A percentile compares a stretch with the other conserved stretches of the same genome.
Evolutionary conservation across 2,888 invertebrate species (phyloP).

Genomic region (Scotopteryx bipunctaria): DNA sequence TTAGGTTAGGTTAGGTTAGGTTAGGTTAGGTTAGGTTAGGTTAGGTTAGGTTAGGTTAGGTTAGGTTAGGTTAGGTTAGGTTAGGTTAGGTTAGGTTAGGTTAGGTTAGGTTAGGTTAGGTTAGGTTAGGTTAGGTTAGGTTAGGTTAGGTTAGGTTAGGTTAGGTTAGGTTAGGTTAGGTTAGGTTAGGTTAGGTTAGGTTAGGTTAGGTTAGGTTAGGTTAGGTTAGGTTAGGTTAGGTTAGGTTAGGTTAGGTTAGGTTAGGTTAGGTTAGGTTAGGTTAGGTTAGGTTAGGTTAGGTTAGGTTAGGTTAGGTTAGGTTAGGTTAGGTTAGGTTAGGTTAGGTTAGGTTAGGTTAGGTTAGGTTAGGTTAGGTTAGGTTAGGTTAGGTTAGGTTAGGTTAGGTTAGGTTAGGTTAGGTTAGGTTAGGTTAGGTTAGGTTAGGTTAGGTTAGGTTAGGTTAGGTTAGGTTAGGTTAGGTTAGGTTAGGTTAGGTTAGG

Average conservation of each 20-base stretch:
- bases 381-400: slow-evolving; percentile 24
- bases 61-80: slow-evolving; percentile 26
- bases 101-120: slow-evolving; percentile 5
- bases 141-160: slow-evolving; percentile 16
- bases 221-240: slow-evolving; percentile 4
- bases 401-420: slow-evolving; percentile 26
- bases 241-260: slow-evolving; percentile 11
- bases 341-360: slow-evolving; percentile 5
- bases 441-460: slow-evolving; percentile 6
- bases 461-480: slow-evolving; percentile 6
- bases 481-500: slow-evolving; percentile 7
- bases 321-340: slow-evolving; percentile 11
- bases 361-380: slow-evolving; percentile 10
- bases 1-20: slow-evolving; percentile 6
- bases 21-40: slow-evolving; percentile 12
- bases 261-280: slow-evolving; percentile 18
- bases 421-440: slow-evolving; percentile 22
- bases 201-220: slow-evolving; percentile 15
- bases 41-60: slow-evolving; percentile 27
- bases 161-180: slow-evolving; percentile 27
- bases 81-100: slow-evolving; percentile 18
- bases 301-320: slow-evolving; percentile 23
- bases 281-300: slow-evolving; percentile 28
- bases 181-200: slow-evolving; percentile 25
- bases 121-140: slow-evolving; percentile 9